These are phyloP conservation scores for Drosophila sordidapex DNA, from an alignment of 2,888 invertebrate species.

Conservation along the genomic window DNA sequence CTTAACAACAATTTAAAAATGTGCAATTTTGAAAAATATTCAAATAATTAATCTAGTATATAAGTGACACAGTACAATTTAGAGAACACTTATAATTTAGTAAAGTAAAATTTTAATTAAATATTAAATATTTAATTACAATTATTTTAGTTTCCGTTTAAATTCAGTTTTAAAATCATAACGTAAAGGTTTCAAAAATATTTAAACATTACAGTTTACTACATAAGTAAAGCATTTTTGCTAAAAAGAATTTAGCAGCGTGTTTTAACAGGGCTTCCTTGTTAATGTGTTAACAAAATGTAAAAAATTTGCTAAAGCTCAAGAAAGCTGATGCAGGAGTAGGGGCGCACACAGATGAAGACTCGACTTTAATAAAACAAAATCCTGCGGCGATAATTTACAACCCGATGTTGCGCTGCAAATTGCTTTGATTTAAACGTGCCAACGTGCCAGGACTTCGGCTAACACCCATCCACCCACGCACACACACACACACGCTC, in stretches of 20 bases:
- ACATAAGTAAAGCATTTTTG: neutral
- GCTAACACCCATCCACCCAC: slow-evolving; percentile 4
- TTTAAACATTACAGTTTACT: neutral
- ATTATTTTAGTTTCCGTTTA: neutral
- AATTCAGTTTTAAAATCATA: neutral
- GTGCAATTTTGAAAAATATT: neutral
- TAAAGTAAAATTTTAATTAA: neutral
- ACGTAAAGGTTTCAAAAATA: neutral
- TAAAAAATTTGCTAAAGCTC: slow-evolving; percentile 8
- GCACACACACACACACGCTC: slow-evolving; percentile 17
- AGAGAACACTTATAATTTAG: neutral
- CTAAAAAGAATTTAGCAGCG: neutral
- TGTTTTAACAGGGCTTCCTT: neutral
- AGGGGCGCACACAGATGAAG: slow-evolving; percentile 40
- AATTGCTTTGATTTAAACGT: slow-evolving; percentile 81
- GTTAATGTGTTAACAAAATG: slow-evolving; percentile 3
- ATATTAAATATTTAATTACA: neutral
- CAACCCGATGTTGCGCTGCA: slow-evolving; percentile 76
- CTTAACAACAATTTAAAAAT: neutral
- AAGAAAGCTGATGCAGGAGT: slow-evolving; percentile 36
- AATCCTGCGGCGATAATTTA: slow-evolving; percentile 81
- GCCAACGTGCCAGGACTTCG: slow-evolving; percentile 69
- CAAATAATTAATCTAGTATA: neutral
- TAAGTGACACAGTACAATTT: neutral
- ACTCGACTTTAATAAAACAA: slow-evolving; percentile 77